phyloP scores from a whole-genome alignment of 2,888 invertebrate genomes.

The Cataglyphis albicans region DNA sequence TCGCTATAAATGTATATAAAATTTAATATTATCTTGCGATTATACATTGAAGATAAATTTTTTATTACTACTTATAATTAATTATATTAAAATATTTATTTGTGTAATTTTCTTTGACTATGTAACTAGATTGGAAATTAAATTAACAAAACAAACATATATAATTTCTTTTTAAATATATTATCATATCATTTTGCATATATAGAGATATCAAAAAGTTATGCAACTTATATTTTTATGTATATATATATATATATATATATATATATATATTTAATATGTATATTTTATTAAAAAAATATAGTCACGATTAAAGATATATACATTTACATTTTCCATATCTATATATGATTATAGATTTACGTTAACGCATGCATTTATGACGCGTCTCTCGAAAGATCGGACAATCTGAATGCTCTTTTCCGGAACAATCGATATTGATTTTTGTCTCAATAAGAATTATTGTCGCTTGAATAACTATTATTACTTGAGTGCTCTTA shows the following conservation, averaged over 20 bases:
- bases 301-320: neutral
- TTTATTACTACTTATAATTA: neutral
- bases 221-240: neutral
- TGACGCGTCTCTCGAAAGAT: neutral
- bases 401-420: slow-evolving; percentile 12
- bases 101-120: neutral
- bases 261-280: no score
- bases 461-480: slow-evolving; percentile 46
- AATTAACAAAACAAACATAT: neutral
- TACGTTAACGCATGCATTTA: neutral
- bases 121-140: neutral
- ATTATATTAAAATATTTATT: slow-evolving; percentile 25
- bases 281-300: neutral
- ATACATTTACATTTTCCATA: neutral
- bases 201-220: neutral
- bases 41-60: neutral
- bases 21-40: neutral
- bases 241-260: no score
- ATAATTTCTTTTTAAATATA: neutral
- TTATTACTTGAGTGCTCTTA: slow-evolving; percentile 52
- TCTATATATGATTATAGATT: slow-evolving; percentile 4
- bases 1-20: neutral
- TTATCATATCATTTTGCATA: neutral
- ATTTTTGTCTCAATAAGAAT: slow-evolving; percentile 53
- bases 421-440: slow-evolving; percentile 57